Base-by-base conservation (phyloP, 2,888 invertebrate genomes). In the Euplexia lucipara region DNA sequence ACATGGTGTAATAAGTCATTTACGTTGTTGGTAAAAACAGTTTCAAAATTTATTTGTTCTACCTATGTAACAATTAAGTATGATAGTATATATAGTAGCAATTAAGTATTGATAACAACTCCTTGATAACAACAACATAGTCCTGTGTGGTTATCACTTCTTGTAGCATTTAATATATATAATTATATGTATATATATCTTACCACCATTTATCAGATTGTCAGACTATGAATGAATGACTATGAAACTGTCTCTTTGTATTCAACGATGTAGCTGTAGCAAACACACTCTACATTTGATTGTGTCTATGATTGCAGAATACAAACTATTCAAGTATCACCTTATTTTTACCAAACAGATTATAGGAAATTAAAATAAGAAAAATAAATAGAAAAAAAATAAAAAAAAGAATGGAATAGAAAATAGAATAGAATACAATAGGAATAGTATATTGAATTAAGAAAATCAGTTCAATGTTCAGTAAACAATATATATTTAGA, bases 171-270 rank as follows among this genome's bases (percentile, higher is more conserved):
- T 18, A 20, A 20, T 18, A 12, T 30, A n/a, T n/a, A n/a, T n/a
- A n/a, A n/a, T n/a, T n/a, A n/a, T n/a, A n/a, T n/a, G n/a, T n/a
- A n/a, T n/a, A n/a, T n/a, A 67, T 32, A 26, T 34, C 34, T 37
- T 72, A 39, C 8, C 32, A 39, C 8, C 32, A 30, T 45, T 42
- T 72, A 63, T 45, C 45, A 34, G 10, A 30, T 45, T n/a, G 30
- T 42, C 12, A 35, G 9, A 16, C 6, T 35, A 35, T 70, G 22
- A 59, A 39, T 69, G 45, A 70, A 67, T 60, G 59, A 30, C n/a
- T 47, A 10, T 42, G 12, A 44, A 58, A 30, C 37, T 5, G 20
- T 41, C 12, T n/a, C 2, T 41, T 59, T 59, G 9, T 32, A 12
- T 39, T 18, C 5, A 16, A 10, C 9, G 12, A n/a, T 32, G 4